Base-by-base conservation (phyloP, 2,888 invertebrate genomes). In the Xylophagus ater region DNA sequence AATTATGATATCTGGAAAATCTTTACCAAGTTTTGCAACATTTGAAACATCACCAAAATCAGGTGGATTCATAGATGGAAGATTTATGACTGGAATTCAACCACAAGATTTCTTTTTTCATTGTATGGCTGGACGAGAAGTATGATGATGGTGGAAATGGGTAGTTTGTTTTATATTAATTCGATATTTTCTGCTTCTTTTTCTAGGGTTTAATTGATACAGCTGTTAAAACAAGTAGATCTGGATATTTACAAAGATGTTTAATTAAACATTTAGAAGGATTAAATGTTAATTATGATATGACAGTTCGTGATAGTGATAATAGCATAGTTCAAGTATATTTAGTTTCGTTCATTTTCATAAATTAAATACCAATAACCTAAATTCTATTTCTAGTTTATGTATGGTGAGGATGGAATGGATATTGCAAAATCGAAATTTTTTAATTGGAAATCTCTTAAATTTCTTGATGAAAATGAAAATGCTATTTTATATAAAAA, bases 71-170 rank as follows among this genome's bases (percentile, higher is more conserved):
- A 88, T 98, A 38, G 88, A 88, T 50, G 90, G 92, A 0, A 76
- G 98, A 8, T 99, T 98, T 59, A 80, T 97, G 78, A 96, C 97
- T 0, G 98, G 98, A n/a, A 90, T 99, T 51, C 78, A 86, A 55
- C 94, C 96, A 0, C 94, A 93, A 65, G 97, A 98, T 58, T 94
- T 94, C 61, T 98, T 94, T 68, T 97, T 96, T 67, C 97, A 99
- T 72, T 97, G 97, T 58, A 99, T 99, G 97, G 98, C 98, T 38
- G 98, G 98, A 39, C 77, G 98, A 64, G 98, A 98, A 75, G 89
- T 79, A 59, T 55, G 58, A 47, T 15, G n/a, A 25, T 20, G 8
- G 4, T 38, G 4, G 26, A 24, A 21, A n/a, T 25, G 14, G 15
- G 25, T 14, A 40, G 24, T 34, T 37, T 34, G 5, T 23, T 42